Evolutionary conservation across 2,888 invertebrate genomes (phyloP).

Genomic region (Entomobrya multifasciata): DNA sequence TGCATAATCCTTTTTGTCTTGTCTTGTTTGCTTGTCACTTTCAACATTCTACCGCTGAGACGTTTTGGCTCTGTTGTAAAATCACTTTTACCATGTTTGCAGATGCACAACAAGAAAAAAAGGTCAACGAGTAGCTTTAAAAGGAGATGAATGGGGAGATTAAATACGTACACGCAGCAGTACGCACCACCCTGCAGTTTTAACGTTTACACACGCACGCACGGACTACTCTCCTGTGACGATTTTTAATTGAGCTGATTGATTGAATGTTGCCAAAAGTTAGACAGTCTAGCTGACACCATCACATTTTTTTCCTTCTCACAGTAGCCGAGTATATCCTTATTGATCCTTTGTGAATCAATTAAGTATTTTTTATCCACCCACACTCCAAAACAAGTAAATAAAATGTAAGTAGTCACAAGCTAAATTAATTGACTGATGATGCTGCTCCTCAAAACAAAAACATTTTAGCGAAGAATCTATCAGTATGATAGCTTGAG

Average conservation of each 20-base stretch:
- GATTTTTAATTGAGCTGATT: slow-evolving; percentile 32
- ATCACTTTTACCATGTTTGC: slow-evolving; percentile 49
- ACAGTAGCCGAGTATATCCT: slow-evolving; percentile 26
- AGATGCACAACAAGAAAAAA: slow-evolving; percentile 23
- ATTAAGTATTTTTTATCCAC: slow-evolving; percentile 32
- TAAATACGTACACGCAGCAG: neutral
- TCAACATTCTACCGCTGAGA: too few relatives aligned
- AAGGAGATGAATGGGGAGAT: slow-evolving; percentile 23
- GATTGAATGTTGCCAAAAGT: slow-evolving; percentile 27
- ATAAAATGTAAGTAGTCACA: neutral
- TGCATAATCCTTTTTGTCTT: slow-evolving; percentile 34
- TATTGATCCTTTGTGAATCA: slow-evolving; percentile 45
- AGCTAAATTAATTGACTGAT: slow-evolving; percentile 42
- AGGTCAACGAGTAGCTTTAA: slow-evolving; percentile 48
- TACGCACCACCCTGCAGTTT: slow-evolving; percentile 26
- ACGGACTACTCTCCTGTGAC: neutral
- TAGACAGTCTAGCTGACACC: slow-evolving; percentile 11
- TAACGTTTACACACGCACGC: slow-evolving; percentile 45
- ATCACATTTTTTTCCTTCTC: neutral
- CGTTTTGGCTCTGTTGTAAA: neutral
- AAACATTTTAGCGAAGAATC: neutral
- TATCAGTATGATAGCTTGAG: neutral
- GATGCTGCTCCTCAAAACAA: neutral
- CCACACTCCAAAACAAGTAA: neutral
- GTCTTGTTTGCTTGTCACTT: slow-evolving; percentile 40